Conservation (phyloP, 2,888 invertebrate species). For the Parnassius mnemosyne region DNA sequence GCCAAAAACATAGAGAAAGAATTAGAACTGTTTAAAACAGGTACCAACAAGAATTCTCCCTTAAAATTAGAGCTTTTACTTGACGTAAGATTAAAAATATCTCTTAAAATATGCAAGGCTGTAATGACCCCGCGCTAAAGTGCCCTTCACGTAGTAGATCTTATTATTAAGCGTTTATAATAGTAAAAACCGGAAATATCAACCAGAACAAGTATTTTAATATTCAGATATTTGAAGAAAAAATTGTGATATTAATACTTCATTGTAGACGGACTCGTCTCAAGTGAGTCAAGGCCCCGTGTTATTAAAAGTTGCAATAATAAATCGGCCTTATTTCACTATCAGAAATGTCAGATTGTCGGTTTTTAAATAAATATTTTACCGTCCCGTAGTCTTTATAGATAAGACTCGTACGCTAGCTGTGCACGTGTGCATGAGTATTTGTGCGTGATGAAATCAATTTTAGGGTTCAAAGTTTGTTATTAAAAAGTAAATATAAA, state of each 20-base stretch:
- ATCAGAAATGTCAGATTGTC: conserved; percentile 15
- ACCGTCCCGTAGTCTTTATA: not conserved
- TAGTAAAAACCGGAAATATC: not conserved
- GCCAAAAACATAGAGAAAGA: too few species aligned
- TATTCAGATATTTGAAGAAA: conserved; percentile 1
- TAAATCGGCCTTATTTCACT: conserved; percentile 14
- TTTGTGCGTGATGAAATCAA: too few species aligned
- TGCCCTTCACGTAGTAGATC: conserved; percentile 12
- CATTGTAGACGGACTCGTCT: conserved; percentile 9
- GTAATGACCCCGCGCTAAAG: conserved; percentile 1
- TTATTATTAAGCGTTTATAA: not conserved
- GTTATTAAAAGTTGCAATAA: conserved; percentile 15
- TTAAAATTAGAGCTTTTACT: not conserved
- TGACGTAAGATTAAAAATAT: conserved; percentile 2
- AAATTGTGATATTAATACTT: conserved; percentile 7
- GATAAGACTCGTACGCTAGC: too few species aligned
- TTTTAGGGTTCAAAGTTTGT: too few species aligned
- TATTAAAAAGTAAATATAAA: too few species aligned
- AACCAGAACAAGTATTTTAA: not conserved
- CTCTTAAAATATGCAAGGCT: conserved; percentile 10
- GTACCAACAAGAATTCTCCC: too few species aligned
- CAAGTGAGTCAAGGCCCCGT: conserved; percentile 22
- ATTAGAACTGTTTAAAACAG: too few species aligned
- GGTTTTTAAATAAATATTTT: conserved; percentile 1
- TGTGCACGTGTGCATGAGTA: too few species aligned